These are phyloP conservation scores for Amblyteles armatorius DNA, from an alignment of 2,888 invertebrate genomes.

Conservation along the genomic window DNA sequence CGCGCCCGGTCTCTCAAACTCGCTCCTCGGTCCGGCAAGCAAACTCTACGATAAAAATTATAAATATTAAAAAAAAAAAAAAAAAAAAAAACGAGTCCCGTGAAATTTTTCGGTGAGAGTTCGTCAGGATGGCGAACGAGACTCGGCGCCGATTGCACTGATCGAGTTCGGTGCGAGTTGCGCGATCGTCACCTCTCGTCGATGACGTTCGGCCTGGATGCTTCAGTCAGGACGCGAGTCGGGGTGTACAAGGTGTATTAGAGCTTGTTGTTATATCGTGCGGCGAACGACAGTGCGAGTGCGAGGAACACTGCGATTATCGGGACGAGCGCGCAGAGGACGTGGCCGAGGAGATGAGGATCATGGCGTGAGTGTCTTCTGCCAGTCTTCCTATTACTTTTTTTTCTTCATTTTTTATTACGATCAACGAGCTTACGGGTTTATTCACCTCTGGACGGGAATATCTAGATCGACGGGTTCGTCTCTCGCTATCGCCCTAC, in stretches of 20 bases:
- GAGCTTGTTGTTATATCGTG: slow-evolving; percentile 47
- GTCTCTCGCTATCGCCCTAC: slow-evolving; percentile 5
- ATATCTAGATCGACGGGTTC: slow-evolving; percentile 29
- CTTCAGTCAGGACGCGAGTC: background rate
- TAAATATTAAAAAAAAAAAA: too few relatives aligned
- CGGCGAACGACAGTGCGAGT: slow-evolving; percentile 23
- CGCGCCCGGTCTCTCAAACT: slow-evolving; percentile 26
- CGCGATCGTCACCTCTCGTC: slow-evolving; percentile 1
- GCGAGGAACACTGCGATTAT: slow-evolving; percentile 20
- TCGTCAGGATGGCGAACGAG: background rate
- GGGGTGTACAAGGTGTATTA: slow-evolving; percentile 44
- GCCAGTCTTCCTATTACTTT: background rate
- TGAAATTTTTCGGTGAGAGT: background rate
- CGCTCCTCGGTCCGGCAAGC: background rate
- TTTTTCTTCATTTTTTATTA: background rate
- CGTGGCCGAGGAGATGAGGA: slow-evolving; percentile 22
- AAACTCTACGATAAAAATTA: too few relatives aligned
- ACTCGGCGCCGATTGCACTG: background rate
- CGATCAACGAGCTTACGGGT: slow-evolving; percentile 22
- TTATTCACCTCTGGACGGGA: slow-evolving; percentile 32
- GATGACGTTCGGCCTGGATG: slow-evolving; percentile 29
- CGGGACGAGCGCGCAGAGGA: slow-evolving; percentile 3
- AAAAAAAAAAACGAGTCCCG: background rate
- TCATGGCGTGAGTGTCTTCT: slow-evolving; percentile 55
- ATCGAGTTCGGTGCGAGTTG: background rate